Evolutionary conservation across 2,888 invertebrate species (phyloP).

Genomic region (Harpagoxenus sublaevis): DNA sequence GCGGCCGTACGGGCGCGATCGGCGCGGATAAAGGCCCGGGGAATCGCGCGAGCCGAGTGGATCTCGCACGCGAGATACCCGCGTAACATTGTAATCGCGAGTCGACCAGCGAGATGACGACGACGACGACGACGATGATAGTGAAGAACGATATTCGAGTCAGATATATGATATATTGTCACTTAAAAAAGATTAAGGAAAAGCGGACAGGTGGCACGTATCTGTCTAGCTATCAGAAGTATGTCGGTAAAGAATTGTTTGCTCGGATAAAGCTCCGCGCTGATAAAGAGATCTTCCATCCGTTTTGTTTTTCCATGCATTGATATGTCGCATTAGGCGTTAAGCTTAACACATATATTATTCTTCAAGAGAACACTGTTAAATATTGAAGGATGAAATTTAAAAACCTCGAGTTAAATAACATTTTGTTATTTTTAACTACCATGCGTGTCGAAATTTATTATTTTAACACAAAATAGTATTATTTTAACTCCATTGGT

Average conservation of each 20-base stretch:
- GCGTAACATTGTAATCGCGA: conserved; percentile 3
- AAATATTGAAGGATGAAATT: too few species aligned
- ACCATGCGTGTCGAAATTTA: too few species aligned
- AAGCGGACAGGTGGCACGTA: not conserved
- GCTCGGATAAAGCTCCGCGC: not conserved
- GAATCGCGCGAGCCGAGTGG: conserved; percentile 62
- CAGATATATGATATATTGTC: not conserved
- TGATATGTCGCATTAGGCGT: not conserved
- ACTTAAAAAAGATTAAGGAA: not conserved
- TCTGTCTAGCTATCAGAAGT: not conserved
- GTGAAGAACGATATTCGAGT: not conserved
- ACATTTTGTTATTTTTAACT: too few species aligned
- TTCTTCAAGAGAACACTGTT: not conserved
- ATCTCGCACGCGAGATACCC: not conserved
- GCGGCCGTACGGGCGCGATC: conserved; percentile 70
- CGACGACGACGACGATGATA: not conserved
- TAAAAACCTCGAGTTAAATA: too few species aligned
- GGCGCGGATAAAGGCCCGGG: conserved; percentile 67
- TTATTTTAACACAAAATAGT: too few species aligned
- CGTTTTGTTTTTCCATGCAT: not conserved
- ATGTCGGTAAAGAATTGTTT: conserved; percentile 2
- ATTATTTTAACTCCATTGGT: too few species aligned
- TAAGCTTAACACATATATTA: not conserved
- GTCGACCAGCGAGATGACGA: not conserved
- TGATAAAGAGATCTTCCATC: conserved; percentile 2